Evolutionary conservation across 2,113 vertebrate species (phyloP), one percentile per base, ranked within the genome.

Genomic region (Muntiacus reevesi): DNA sequence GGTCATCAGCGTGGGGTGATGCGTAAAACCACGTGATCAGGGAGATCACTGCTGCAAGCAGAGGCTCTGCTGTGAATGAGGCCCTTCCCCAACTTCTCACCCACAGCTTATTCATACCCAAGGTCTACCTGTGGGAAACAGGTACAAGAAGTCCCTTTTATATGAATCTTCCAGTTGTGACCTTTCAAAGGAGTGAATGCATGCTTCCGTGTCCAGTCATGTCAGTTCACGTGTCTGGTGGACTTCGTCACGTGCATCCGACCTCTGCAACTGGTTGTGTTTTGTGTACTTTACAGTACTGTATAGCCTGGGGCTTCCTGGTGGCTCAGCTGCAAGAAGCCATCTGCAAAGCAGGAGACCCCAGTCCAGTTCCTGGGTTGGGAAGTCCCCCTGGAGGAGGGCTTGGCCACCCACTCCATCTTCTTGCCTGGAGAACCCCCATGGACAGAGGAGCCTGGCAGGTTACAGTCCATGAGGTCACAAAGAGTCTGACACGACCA

Each of bases 291-390:
- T 25, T 27, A 7, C 11, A 2, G 5, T 7, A 25, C 36, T 40
- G 67, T 43, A 25, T 14, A 13, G 71, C 7, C 2, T 7, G 17
- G 19, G 19, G 19, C 10, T 23, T 71, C 9, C 67, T 71, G 67
- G 19, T 40, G 1, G 64, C 19, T 71, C 64, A 71, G n/a, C n/a
- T 71, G n/a, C 36, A 71, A 36, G n/a, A 71, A 21, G 11, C 64
- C 4, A 71, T n/a, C 17, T 6, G 64, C 64, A 71, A 71, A 21
- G n/a, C 0, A 0, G n/a, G 19, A 71, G 19, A 40, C 19, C n/a
- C 36, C 4, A 10, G 67, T 71, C 23, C 2, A 2, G 11, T 40
- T n/a, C n/a, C 67, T 40, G 67, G n/a, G 19, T n/a, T 71, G 19
- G 67, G n/a, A 71, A 71, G 19, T 23, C 6, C 10, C 67, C 67